Base-by-base conservation (phyloP, 2,888 invertebrate genomes). In the Phyllotreta cruciferae region DNA sequence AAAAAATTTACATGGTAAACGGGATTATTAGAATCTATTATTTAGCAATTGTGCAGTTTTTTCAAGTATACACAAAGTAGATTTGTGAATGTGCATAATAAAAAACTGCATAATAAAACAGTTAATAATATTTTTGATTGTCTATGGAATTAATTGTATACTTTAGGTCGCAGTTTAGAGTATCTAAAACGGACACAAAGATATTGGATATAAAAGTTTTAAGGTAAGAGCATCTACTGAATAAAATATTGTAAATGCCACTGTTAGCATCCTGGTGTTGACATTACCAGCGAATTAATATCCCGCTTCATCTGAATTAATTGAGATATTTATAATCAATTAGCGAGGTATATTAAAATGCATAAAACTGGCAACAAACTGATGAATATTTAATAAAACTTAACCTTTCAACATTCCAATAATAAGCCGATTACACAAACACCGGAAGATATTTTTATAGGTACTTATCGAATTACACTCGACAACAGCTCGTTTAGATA, bases 161-260 rank as follows among this genome's bases (percentile, higher is more conserved):
- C 44, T 62, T 2, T 56, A 66, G 66, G 63, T 60, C 64, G 44
- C 68, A 56, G 37, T 68, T 66, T 62, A 63, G 53, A 60, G 53
- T 55, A 52, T 38, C 54, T 36, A 60, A 56, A 34, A 44, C 61
- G 36, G 54, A 60, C 49, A 42, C 60, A 45, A 37, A 58, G 7
- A 14, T 63, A 56, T 56, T 67, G 62, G 63, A 54, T 39, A 49
- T 67, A 35, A 63, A 65, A 57, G 41, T 64, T 34, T 7, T 65
- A 39, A 65, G 67, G 67, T 67, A 65, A 67, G 67, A 41, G 35
- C 35, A 35, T 36, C 9, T 7, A 11, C 7, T 24, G 4, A 4
- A 24, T 24, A 5, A 39, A 54, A n/a, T 14, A 53, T 13, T 8
- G 11, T 53, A 38, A 11, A 13, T 11, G 11, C 9, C 6, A 37